Evolutionary conservation across 2,888 invertebrate genomes (phyloP).

Genomic region (Ectemnius cavifrons): DNA sequence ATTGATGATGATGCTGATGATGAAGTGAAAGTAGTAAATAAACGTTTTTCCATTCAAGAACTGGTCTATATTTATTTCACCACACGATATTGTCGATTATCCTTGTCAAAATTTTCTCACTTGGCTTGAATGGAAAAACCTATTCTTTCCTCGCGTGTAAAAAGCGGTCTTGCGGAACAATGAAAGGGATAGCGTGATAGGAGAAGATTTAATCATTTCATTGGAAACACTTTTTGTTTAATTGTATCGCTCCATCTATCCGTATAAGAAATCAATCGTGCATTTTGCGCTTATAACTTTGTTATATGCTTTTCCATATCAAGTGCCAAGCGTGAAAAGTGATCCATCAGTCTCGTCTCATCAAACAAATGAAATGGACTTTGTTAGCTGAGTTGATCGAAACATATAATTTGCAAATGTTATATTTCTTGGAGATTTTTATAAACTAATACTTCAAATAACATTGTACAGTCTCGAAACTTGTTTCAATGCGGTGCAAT

Average conservation of each 20-base stretch:
- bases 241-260: slow-evolving; percentile 58
- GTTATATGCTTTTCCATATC: slow-evolving; percentile 67
- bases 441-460: no score
- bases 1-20: slow-evolving; percentile 55
- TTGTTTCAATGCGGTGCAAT: slow-evolving; percentile 14
- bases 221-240: slow-evolving; percentile 23
- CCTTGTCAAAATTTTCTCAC: slow-evolving; percentile 74
- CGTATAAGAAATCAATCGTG: no score
- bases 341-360: slow-evolving; percentile 49
- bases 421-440: no score
- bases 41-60: slow-evolving; percentile 78
- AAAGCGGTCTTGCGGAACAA: slow-evolving; percentile 6
- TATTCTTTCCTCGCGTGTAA: slow-evolving; percentile 25
- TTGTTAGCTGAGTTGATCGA: no score
- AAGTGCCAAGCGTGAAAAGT: slow-evolving; percentile 74
- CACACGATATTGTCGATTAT: slow-evolving; percentile 67
- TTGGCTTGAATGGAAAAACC: slow-evolving; percentile 78
- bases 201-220: not conserved
- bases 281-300: not conserved
- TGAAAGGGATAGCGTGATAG: not conserved
- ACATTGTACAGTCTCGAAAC: slow-evolving; percentile 15
- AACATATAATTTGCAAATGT: no score
- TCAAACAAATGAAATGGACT: slow-evolving; percentile 20
- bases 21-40: slow-evolving; percentile 74
- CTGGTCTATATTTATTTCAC: slow-evolving; percentile 76